These are phyloP conservation scores for Hemichromis elongatus DNA, from an alignment of 2,113 vertebrate species.

Conservation along the genomic window DNA sequence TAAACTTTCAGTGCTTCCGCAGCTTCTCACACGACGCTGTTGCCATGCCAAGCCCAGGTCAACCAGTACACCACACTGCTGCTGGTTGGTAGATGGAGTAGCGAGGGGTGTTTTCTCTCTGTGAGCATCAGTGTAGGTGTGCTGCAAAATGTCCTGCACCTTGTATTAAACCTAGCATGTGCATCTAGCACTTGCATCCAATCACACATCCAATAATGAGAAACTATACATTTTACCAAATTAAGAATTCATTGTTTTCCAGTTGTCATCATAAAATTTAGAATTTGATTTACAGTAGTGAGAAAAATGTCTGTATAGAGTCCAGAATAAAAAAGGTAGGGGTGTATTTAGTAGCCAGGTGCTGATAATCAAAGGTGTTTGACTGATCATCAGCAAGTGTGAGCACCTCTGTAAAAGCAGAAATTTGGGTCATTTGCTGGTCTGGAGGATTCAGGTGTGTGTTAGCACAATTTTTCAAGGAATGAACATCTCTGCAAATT, in stretches of 20 bases:
- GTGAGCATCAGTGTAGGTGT: neutral
- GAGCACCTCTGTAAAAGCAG: neutral
- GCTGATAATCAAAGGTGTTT: neutral
- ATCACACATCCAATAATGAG: neutral
- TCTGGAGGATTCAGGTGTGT: neutral
- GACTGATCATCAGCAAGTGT: neutral
- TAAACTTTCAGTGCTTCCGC: constrained; percentile 70
- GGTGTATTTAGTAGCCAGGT: neutral
- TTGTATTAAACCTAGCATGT: neutral
- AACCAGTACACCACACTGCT: constrained; percentile 32
- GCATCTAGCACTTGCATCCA: neutral
- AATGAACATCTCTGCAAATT: neutral
- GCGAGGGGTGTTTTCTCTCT: neutral
- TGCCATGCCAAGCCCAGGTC: constrained; percentile 66
- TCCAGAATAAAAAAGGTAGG: neutral
- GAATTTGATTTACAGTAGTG: neutral
- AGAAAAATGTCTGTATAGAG: accelerated
- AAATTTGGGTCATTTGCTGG: neutral
- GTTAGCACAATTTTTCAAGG: neutral
- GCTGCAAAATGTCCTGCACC: neutral
- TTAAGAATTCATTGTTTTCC: neutral
- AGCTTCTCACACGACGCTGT: constrained; percentile 42
- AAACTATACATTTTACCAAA: neutral
- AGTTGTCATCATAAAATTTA: accelerated
- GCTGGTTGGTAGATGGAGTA: neutral